These are phyloP conservation scores for Sclerurus mexicanus DNA, from an alignment of 2,113 vertebrate species.

Conservation along the genomic window DNA sequence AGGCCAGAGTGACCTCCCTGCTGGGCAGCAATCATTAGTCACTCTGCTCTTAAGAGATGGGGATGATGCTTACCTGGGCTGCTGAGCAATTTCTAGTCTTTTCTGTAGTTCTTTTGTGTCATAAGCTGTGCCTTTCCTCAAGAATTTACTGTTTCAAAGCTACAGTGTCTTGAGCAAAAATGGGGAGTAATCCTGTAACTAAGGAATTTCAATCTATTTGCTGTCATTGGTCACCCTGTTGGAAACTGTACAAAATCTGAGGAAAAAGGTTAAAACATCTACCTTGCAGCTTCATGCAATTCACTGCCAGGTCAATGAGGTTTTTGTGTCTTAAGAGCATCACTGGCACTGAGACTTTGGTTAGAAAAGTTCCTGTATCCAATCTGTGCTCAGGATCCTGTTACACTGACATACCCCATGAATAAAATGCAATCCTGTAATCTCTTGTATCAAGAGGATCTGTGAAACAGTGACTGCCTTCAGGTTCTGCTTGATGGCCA, in stretches of 20 bases:
- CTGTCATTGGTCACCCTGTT: neutral
- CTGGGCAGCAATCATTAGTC: neutral
- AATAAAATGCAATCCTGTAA: neutral
- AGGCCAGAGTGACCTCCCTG: neutral
- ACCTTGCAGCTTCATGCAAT: neutral
- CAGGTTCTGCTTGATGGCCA: neutral
- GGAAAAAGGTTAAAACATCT: neutral
- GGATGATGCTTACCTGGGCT: neutral
- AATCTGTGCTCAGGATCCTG: neutral
- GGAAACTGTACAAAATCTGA: neutral
- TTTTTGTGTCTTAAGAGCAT: neutral
- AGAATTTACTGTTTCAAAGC: neutral
- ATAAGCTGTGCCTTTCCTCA: neutral
- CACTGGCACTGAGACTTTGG: neutral
- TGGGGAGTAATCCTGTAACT: neutral
- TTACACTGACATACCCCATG: rapidly evolving
- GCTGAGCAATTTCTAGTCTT: neutral
- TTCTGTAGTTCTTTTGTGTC: neutral
- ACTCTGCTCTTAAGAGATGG: neutral
- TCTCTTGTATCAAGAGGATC: neutral
- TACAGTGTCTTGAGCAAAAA: neutral
- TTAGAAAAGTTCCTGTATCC: neutral
- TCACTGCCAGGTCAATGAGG: neutral
- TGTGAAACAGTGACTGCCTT: neutral
- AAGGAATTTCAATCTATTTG: neutral